Percentiles rank a stretch among this genome's conserved stretches.
Evolutionary conservation across 2,888 invertebrate species (phyloP).

Genomic region (Plutella xylostella): DNA sequence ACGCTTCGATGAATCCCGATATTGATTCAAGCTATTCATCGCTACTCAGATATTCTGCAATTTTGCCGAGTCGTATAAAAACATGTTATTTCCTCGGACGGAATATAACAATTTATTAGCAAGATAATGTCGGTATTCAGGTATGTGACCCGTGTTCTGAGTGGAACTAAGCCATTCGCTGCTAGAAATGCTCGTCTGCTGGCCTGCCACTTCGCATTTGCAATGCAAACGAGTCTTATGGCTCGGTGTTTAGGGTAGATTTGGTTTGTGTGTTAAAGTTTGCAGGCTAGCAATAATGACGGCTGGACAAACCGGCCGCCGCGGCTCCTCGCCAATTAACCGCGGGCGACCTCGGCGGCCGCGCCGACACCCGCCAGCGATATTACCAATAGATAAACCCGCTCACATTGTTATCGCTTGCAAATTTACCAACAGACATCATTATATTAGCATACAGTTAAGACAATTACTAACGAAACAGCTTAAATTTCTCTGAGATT

Average conservation of each 20-base stretch:
- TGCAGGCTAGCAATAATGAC: slow-evolving; percentile 48
- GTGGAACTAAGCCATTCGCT: slow-evolving; percentile 1
- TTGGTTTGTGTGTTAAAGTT: slow-evolving; percentile 30
- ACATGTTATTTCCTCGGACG: background rate
- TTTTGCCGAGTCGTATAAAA: background rate
- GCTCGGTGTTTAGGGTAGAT: background rate
- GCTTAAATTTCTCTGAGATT: no score
- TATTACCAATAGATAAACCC: background rate
- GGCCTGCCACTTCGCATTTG: background rate
- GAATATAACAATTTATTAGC: background rate
- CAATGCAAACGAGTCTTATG: no score
- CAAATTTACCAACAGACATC: no score
- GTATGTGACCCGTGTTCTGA: slow-evolving; percentile 2
- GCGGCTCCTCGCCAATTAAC: slow-evolving; percentile 59
- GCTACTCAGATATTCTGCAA: no score
- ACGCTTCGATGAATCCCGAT: no score
- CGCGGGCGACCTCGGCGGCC: slow-evolving; percentile 49
- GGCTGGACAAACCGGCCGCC: slow-evolving; percentile 51
- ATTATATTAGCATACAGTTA: no score
- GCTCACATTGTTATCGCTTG: no score
- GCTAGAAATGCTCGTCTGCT: background rate
- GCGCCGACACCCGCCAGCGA: background rate
- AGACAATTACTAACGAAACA: no score
- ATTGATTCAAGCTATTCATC: no score
- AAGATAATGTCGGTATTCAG: slow-evolving; percentile 1